Base-by-base conservation (phyloP, 2,888 invertebrate genomes). In the Carabus problematicus region DNA sequence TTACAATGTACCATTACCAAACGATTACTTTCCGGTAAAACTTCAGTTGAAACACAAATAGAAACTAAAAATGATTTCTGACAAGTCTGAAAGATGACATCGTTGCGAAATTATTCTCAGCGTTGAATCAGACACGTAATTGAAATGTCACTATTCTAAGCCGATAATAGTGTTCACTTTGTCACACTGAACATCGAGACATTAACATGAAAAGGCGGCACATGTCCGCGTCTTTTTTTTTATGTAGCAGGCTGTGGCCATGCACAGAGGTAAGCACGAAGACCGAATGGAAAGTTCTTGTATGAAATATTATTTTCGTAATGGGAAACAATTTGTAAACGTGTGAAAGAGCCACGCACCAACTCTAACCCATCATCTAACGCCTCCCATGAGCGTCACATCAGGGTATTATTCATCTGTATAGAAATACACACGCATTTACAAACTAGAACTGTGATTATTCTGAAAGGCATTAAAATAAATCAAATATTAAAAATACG, bases 311-410 rank as follows among this genome's bases (percentile, higher is more conserved):
- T 49, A 67, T 67, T 67, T 67, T 67, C 56, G 42, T 67, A 67
- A 67, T 67, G 54, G 67, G 60, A 67, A 60, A 67, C 67, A 67
- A 67, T 67, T 67, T 67, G 67, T 67, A 60, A 60, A 67, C 16
- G 60, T 67, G 67, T 67, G 59, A 67, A 67, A 60, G 60, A 67
- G 29, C 56, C 39, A 18, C 56, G 59, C 8, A 52, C 12, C 11
- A 16, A 9, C n/a, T 11, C 9, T 52, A 52, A 19, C 11, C 52
- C n/a, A 52, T 52, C 52, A 12, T 52, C 52, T 52, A 52, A n/a
- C 14, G 52, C 52, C 52, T 52, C 16, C 19, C 8, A 52, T 29
- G 6, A 29, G 29, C 29, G 29, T 29, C 29, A 29, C 29, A 29
- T 6, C 29, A 29, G 29, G 29, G 29, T 29, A 29, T 29, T 29